Evolutionary conservation across 2,888 invertebrate species (phyloP).

Genomic region (Amphipyra tragopoginis): DNA sequence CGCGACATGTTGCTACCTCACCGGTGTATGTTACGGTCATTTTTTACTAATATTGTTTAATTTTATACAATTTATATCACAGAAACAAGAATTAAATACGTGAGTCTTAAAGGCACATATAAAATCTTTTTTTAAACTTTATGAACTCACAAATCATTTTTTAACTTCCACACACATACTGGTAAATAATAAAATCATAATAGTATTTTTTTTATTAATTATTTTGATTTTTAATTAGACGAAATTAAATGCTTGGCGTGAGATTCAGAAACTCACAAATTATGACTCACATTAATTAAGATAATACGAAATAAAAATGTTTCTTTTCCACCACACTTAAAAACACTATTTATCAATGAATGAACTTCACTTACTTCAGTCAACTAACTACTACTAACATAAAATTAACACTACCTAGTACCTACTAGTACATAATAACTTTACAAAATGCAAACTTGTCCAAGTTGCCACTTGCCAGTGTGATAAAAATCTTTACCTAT

Average conservation of each 20-base stretch:
- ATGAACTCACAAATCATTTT: constrained; percentile 18
- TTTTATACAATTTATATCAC: constrained; percentile 45
- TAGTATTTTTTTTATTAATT: background rate
- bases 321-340: background rate
- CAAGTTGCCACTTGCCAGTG: too few relatives aligned
- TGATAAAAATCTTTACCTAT: too few relatives aligned
- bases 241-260: too few relatives aligned
- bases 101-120: constrained; percentile 7
- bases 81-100: constrained; percentile 24
- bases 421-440: too few relatives aligned
- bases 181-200: constrained; percentile 10
- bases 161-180: constrained; percentile 21
- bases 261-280: too few relatives aligned
- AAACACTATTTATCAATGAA: background rate
- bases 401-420: background rate
- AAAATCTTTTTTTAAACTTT: constrained; percentile 14
- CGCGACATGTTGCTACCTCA: constrained; percentile 95
- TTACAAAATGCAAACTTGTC: too few relatives aligned
- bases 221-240: background rate
- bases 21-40: constrained; percentile 97
- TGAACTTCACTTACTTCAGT: background rate
- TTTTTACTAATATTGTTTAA: constrained; percentile 62
- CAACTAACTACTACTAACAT: background rate
- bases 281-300: background rate
- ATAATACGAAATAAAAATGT: background rate